A percentile compares a stretch with the other conserved stretches of the same genome.
These are phyloP conservation scores for Campylomormyrus numenius DNA, from an alignment of 2,113 vertebrate species.

Conservation along the genomic window DNA sequence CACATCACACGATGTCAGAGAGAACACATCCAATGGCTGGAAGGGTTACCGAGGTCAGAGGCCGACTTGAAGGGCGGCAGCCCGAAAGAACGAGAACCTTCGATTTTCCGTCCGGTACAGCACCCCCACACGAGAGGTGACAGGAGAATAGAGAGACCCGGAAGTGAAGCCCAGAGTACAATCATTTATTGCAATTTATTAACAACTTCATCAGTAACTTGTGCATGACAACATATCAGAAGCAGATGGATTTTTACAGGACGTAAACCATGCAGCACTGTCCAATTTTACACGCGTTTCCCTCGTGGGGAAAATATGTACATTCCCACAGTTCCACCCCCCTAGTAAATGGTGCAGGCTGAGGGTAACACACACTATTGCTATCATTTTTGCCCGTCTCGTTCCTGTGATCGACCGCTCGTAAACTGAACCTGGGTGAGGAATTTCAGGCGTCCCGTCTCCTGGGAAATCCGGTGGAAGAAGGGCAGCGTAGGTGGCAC, in stretches of 20 bases:
- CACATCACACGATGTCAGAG: background rate
- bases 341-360: background rate
- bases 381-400: conserved; percentile 39
- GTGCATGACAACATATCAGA: conserved; percentile 57
- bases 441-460: background rate
- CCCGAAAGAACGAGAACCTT: background rate
- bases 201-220: conserved; percentile 49
- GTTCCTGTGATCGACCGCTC: conserved; percentile 31
- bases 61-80: background rate
- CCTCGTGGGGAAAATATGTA: conserved; percentile 30
- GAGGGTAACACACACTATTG: conserved; percentile 42
- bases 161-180: conserved; percentile 40
- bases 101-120: background rate
- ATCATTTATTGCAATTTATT: conserved; percentile 71
- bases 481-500: background rate
- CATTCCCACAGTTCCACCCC: conserved; percentile 19
- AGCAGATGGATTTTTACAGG: conserved; percentile 57
- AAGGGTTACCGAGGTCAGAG: background rate
- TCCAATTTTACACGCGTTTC: conserved; percentile 4
- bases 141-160: background rate
- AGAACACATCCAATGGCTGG: background rate
- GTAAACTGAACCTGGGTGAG: conserved; percentile 28
- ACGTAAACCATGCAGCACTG: conserved; percentile 43
- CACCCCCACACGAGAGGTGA: background rate
- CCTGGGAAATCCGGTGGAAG: background rate